Conservation (phyloP, 2,888 invertebrate species). For the Macrophya alboannulata region DNA sequence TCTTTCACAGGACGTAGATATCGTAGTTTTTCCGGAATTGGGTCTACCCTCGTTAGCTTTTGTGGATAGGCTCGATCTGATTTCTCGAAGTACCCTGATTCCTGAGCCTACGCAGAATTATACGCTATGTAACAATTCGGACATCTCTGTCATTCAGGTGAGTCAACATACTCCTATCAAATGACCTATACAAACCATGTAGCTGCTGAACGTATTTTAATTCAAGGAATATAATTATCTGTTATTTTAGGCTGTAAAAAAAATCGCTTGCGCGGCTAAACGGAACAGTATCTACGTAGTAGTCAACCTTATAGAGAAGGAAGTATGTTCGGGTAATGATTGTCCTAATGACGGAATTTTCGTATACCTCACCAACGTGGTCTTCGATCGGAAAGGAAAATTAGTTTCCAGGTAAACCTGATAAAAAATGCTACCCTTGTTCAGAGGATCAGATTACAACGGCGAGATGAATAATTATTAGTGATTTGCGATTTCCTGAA, state of each 20-base stretch:
- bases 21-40: conserved; percentile 83
- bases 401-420: conserved; percentile 80
- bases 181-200: not conserved
- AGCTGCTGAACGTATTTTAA: not conserved
- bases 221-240: conserved; percentile 54
- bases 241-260: conserved; percentile 73
- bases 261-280: conserved; percentile 80
- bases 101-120: conserved; percentile 67
- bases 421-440: not conserved
- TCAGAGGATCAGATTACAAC: not conserved
- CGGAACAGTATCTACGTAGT: conserved; percentile 80
- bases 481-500: not conserved
- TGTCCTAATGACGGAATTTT: conserved; percentile 73
- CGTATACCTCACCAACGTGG: conserved; percentile 82
- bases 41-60: conserved; percentile 73
- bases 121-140: conserved; percentile 65
- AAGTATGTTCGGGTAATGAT: conserved; percentile 69
- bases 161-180: conserved; percentile 1
- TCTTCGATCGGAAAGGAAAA: conserved; percentile 81
- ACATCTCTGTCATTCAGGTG: conserved; percentile 64
- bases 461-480: not conserved
- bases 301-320: conserved; percentile 80
- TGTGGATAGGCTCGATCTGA: conserved; percentile 68
- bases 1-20: conserved; percentile 81
- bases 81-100: conserved; percentile 66